Percentiles rank a stretch among this genome's conserved stretches.
These are phyloP conservation scores for Litocranius walleri DNA, from an alignment of 2,113 vertebrate genomes.

Conservation along the genomic window DNA sequence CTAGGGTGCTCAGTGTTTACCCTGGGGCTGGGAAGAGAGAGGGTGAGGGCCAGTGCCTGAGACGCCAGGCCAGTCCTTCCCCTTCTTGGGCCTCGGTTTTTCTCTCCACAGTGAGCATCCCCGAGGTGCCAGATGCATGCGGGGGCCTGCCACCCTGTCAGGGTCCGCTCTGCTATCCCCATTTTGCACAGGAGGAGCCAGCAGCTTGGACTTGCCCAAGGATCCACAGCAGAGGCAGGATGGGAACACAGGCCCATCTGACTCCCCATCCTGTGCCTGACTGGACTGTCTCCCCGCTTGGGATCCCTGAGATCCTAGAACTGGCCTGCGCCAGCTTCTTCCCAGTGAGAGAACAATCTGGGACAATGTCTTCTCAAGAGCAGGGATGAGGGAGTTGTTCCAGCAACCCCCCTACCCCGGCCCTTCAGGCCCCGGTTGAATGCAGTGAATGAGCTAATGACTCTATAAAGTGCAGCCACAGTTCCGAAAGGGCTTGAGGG, in stretches of 20 bases:
- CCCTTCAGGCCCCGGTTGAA: neutral
- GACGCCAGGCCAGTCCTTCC: neutral
- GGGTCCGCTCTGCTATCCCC: neutral
- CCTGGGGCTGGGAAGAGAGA: neutral
- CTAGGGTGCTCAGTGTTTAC: neutral
- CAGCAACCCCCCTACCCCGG: neutral
- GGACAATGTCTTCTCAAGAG: slow-evolving; percentile 5
- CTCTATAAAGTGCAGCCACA: neutral
- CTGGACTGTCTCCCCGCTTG: neutral
- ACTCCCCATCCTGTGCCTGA: neutral
- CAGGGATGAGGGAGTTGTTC: neutral
- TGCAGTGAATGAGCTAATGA: neutral
- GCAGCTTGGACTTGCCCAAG: neutral
- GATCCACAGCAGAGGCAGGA: neutral
- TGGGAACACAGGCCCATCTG: neutral
- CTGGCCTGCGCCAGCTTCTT: neutral
- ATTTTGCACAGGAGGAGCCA: neutral
- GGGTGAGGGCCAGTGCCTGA: neutral
- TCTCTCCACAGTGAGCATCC: neutral
- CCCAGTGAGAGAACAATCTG: slow-evolving; percentile 16
- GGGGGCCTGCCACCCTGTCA: neutral
- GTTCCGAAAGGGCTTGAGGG: neutral
- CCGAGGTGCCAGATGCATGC: neutral
- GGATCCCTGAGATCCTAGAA: neutral
- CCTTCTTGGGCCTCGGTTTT: neutral